Base-by-base conservation (phyloP, 2,888 invertebrate genomes). In the Timandra comae region DNA sequence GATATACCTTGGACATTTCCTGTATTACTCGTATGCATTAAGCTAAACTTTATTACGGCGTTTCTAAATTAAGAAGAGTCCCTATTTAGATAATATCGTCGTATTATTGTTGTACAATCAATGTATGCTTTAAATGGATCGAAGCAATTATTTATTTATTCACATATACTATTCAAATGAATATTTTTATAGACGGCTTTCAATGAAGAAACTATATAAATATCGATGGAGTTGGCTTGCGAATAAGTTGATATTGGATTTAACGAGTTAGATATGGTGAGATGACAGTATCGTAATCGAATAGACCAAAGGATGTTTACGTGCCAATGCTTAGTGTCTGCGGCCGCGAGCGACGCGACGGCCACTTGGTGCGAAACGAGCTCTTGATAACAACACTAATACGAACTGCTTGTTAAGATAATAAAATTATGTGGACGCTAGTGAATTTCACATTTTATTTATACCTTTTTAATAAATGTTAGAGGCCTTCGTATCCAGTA, bases 1-100 rank as follows among this genome's bases (percentile, higher is more conserved):
- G 66, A 71, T 75, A 70, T 67, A 52, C 67, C 65, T 67, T 62
- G 54, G 73, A 76, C 76, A 61, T 81, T 82, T 84, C 82, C 82
- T 82, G 79, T 76, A 80, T 79, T 72, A 70, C 68, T 61, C 63
- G 69, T 69, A 62, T 72, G 66, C 63, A 63, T 62, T 68, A 57
- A 66, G 67, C 66, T 64, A 62, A 66, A 67, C 68, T 63, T 67
- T 65, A 69, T 70, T 67, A 64, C 63, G 60, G 59, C 65, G 62
- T 69, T 69, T 59, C 65, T 63, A 63, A 72, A 78, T 79, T 74
- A 78, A 72, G 65, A 70, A 74, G 63, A 68, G 64, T 70, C 71
- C 72, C 65, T 70, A 69, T 72, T 71, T 63, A 63, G 64, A 71
- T 73, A 63, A 59, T 51, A 57, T 58, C 41, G 52, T 55, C n/a